Base-by-base conservation (phyloP, 2,797 vertebrate genomes). In the Sebastes paucispinis region DNA sequence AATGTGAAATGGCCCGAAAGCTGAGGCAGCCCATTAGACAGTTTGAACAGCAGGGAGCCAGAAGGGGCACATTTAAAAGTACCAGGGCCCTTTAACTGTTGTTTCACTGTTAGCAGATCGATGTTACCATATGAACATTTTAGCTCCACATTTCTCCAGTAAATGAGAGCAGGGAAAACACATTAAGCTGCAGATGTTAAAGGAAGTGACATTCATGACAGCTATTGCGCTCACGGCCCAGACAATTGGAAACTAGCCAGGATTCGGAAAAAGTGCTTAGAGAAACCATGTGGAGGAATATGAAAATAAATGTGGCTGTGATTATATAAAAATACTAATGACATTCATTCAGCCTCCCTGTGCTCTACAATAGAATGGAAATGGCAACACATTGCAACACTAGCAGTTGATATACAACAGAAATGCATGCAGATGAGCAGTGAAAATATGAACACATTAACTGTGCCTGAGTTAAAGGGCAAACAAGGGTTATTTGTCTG, bases 121-220 rank as follows among this genome's bases (percentile, higher is more conserved):
- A n/a, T 52, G 29, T 73, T 73, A 64, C 18, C 25, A 60, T 36
- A 47, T 14, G 54, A 63, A 77, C 67, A 77, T 60, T 75, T 69
- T 43, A 81, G 39, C 34, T 58, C 8, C 39, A 57, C 43, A 64
- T 71, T 71, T 66, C 54, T 55, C 54, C 8, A 75, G 66, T 72
- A 73, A 87, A 78, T 84, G 31, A 80, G 69, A 18, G 58, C 47
- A 57, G 36, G 22, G 55, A 43, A 52, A 69, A 36, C 50, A 47
- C 25, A 76, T 78, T 72, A 75, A 77, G 68, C 72, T 77, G 81
- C 69, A 85, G 75, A 87, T 81, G 83, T 50, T 83, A 80, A 69
- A 82, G 84, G 82, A 86, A 73, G 78, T 50, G 62, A 83, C 80
- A 86, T 86, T 82, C 59, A 60, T 39, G 70, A 78, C 65, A 88